phyloP scores from a whole-genome alignment of 2,797 vertebrate species.

The Chaenodraco wilsoni region DNA sequence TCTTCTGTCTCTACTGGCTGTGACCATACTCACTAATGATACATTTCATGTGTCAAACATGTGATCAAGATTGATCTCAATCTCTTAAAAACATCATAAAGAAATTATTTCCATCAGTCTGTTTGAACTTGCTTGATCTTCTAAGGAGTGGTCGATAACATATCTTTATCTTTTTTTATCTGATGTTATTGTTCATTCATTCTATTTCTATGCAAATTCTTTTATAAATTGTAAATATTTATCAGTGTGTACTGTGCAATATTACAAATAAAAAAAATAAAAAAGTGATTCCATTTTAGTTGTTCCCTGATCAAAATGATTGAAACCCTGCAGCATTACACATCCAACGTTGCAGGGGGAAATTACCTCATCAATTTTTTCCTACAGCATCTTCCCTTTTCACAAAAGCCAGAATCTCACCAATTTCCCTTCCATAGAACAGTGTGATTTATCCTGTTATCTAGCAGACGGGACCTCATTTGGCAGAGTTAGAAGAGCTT shows the following conservation, averaged over 20 bases:
- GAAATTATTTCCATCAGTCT: not conserved
- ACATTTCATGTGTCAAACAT: not conserved
- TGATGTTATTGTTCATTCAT: constrained; percentile 1
- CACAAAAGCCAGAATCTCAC: constrained; percentile 23
- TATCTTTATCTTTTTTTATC: constrained; percentile 9
- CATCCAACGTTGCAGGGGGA: constrained; percentile 15
- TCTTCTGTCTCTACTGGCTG: constrained; percentile 10
- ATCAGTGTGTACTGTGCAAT: constrained; percentile 13
- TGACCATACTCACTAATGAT: not conserved
- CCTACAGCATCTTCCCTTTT: constrained; percentile 16
- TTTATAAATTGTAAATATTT: constrained; percentile 42
- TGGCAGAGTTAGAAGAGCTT: constrained; percentile 43
- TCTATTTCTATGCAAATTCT: constrained; percentile 16
- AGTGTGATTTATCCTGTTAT: constrained; percentile 57
- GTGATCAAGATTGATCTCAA: constrained; percentile 26
- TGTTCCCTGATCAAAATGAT: constrained; percentile 44
- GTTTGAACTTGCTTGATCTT: constrained; percentile 6
- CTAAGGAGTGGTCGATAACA: not conserved
- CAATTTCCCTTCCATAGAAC: constrained; percentile 26
- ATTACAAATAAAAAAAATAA: not conserved
- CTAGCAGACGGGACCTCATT: constrained; percentile 62
- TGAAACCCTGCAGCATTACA: constrained; percentile 22
- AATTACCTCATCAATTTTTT: constrained; percentile 28
- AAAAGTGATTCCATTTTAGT: constrained; percentile 17
- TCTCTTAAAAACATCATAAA: constrained; percentile 17